These are phyloP conservation scores for Hystrix cristata DNA, from an alignment of 2,113 vertebrate species.

Conservation along the genomic window DNA sequence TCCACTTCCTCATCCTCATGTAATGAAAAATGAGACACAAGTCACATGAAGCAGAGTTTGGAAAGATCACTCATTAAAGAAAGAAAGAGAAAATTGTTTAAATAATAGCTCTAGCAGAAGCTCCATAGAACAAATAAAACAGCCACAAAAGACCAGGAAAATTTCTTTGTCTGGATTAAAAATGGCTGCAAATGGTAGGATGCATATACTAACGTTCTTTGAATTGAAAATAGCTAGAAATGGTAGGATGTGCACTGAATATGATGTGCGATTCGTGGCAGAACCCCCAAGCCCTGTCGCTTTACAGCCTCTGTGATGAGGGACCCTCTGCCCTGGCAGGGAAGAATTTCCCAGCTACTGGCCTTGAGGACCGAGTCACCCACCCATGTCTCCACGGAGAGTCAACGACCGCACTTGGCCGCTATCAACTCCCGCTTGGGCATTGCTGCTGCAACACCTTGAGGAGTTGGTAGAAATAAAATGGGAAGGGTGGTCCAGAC, in stretches of 20 bases:
- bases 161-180: slow-evolving; percentile 78
- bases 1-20: neutral
- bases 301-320: neutral
- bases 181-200: slow-evolving; percentile 61
- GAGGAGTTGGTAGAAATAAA: neutral
- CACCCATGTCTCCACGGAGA: neutral
- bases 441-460: neutral
- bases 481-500: neutral
- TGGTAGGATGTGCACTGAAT: neutral
- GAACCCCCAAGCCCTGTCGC: neutral
- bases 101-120: slow-evolving; percentile 58
- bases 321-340: neutral
- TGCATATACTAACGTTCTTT: neutral
- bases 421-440: neutral
- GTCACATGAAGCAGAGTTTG: slow-evolving; percentile 47
- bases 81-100: slow-evolving; percentile 52
- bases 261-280: neutral
- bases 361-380: neutral
- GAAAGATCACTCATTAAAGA: slow-evolving; percentile 27
- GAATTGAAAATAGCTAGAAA: slow-evolving; percentile 78
- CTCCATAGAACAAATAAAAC: slow-evolving; percentile 48
- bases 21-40: slow-evolving; percentile 49
- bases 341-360: neutral
- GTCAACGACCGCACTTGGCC: neutral
- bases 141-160: slow-evolving; percentile 16